A percentile compares a stretch with the other conserved stretches of the same genome.
These are phyloP conservation scores for Tachuris rubrigastra DNA, from an alignment of 2,113 vertebrate species.

Conservation along the genomic window DNA sequence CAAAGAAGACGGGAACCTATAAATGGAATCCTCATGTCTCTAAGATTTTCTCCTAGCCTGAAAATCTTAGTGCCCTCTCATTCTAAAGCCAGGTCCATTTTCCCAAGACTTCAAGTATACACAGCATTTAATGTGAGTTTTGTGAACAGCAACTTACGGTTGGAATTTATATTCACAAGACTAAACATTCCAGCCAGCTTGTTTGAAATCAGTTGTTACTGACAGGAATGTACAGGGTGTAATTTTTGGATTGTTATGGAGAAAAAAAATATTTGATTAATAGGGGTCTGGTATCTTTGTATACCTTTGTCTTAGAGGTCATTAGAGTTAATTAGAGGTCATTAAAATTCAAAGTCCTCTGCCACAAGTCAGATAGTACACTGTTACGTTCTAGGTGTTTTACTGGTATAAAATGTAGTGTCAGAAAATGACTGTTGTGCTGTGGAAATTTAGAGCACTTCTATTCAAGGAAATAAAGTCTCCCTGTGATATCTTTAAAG, in stretches of 20 bases:
- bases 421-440: not conserved
- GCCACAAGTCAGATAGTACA: not conserved
- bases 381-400: not conserved
- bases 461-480: not conserved
- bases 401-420: not conserved
- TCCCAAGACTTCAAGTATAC: not conserved
- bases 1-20: not conserved
- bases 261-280: not conserved
- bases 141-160: not conserved
- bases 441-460: not conserved
- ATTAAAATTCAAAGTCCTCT: not conserved
- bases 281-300: not conserved
- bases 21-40: not conserved
- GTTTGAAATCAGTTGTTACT: not conserved
- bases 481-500: not conserved
- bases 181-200: not conserved
- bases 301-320: not conserved
- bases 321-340: not conserved
- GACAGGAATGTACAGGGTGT: not conserved
- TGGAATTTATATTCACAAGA: not conserved
- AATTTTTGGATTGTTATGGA: not conserved
- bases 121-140: not conserved
- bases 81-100: not conserved
- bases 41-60: not conserved
- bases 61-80: not conserved